These are phyloP conservation scores for Macrocentrus cingulum DNA, from an alignment of 1,140 invertebrate genomes.

Conservation along the genomic window DNA sequence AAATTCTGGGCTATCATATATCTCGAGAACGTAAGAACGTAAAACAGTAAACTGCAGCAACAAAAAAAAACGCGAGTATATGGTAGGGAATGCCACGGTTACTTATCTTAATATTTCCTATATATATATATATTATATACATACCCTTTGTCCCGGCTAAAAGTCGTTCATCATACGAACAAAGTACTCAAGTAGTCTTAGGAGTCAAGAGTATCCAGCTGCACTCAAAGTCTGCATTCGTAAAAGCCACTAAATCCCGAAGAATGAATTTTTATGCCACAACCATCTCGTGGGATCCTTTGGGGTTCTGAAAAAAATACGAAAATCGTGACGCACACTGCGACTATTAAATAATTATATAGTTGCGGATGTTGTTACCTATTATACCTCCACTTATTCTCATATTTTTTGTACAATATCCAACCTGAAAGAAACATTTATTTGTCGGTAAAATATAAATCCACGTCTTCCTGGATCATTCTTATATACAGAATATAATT, in stretches of 20 bases:
- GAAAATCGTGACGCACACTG: too few species aligned
- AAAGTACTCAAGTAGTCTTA: constrained; percentile 1
- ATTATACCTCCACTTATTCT: too few species aligned
- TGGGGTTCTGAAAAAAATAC: too few species aligned
- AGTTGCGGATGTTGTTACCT: too few species aligned
- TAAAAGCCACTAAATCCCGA: neutral
- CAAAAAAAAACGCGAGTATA: too few species aligned
- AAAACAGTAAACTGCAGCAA: neutral
- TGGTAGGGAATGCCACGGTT: too few species aligned
- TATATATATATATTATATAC: too few species aligned
- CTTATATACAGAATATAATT: too few species aligned
- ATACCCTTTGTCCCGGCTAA: neutral
- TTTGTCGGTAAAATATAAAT: too few species aligned
- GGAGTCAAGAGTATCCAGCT: neutral
- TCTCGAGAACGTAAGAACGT: neutral
- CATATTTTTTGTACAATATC: neutral
- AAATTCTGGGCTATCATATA: neutral
- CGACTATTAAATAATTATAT: too few species aligned
- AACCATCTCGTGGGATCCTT: neutral
- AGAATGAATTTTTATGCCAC: neutral
- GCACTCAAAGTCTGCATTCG: neutral
- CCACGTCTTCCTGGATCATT: too few species aligned
- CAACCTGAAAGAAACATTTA: neutral
- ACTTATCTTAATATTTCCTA: too few species aligned
- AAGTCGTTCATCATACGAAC: neutral